These are phyloP conservation scores for Melitaea athalia DNA, from an alignment of 2,888 invertebrate species.

Conservation along the genomic window DNA sequence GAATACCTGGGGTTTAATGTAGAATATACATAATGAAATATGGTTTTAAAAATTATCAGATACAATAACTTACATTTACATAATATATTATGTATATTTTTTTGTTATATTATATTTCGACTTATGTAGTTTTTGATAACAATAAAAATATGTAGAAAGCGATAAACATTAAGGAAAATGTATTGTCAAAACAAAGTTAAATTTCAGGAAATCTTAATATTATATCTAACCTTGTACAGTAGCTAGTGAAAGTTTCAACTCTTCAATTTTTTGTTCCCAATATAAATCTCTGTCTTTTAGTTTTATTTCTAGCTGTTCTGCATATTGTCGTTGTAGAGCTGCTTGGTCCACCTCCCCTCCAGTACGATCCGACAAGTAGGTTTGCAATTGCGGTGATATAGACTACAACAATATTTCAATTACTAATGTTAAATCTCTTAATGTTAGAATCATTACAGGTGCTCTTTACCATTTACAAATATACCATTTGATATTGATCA, in stretches of 20 bases:
- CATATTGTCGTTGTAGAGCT: conserved; percentile 81
- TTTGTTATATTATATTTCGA: too few species aligned
- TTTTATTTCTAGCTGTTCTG: conserved; percentile 83
- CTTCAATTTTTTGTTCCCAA: conserved; percentile 85
- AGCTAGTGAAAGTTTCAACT: conserved; percentile 78
- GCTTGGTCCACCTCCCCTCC: conserved; percentile 69
- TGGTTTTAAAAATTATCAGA: too few species aligned
- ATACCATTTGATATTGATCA: too few species aligned
- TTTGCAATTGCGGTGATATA: conserved; percentile 75
- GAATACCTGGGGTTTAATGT: too few species aligned
- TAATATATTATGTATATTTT: too few species aligned
- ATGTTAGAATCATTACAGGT: too few species aligned
- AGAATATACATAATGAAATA: too few species aligned
- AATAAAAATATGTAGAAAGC: too few species aligned
- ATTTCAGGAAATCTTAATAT: neutral
- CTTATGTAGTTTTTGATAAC: too few species aligned
- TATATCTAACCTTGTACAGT: conserved; percentile 86
- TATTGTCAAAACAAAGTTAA: neutral
- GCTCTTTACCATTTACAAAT: too few species aligned
- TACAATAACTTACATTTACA: too few species aligned
- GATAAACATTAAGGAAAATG: neutral
- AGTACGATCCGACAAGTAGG: conserved; percentile 70
- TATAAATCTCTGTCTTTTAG: conserved; percentile 80
- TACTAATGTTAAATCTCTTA: too few species aligned
- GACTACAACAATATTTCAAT: conserved; percentile 54